phyloP scores from a whole-genome alignment of 2,113 vertebrate species.

The Chaetorhynchus papuensis region DNA sequence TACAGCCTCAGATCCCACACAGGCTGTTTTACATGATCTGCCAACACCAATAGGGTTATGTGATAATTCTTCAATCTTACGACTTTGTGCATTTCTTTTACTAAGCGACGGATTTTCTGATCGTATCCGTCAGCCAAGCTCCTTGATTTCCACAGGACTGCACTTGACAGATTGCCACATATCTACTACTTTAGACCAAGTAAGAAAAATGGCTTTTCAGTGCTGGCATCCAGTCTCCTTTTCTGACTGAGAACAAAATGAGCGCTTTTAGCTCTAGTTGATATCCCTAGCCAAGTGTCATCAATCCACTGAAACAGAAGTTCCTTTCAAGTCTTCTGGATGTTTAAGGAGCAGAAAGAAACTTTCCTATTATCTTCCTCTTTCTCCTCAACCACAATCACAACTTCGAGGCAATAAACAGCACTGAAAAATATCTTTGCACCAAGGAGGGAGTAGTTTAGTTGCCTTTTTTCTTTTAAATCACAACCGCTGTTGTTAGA shows the following conservation, averaged over 20 bases:
- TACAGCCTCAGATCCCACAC: neutral
- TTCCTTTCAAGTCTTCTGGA: neutral
- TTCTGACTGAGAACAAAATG: neutral
- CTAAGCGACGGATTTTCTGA: neutral
- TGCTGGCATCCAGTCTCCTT: neutral
- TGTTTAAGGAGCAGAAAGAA: neutral
- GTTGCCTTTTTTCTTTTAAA: neutral
- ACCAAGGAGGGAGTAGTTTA: accelerated
- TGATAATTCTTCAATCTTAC: neutral
- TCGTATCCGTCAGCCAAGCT: neutral
- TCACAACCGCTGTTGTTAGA: neutral
- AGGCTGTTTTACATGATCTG: neutral
- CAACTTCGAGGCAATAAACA: neutral
- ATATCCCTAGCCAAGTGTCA: neutral
- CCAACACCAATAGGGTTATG: neutral
- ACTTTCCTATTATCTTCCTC: neutral
- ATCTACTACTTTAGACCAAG: neutral
- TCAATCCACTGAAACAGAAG: neutral
- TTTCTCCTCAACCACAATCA: neutral
- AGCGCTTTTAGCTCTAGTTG: neutral
- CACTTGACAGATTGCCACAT: neutral
- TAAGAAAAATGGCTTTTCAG: neutral
- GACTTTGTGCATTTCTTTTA: neutral
- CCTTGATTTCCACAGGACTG: neutral
- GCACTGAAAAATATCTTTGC: neutral